Evolutionary conservation across 2,888 invertebrate species (phyloP), one percentile per base, ranked within the genome.

Genomic region (Synergus laeviventris): DNA sequence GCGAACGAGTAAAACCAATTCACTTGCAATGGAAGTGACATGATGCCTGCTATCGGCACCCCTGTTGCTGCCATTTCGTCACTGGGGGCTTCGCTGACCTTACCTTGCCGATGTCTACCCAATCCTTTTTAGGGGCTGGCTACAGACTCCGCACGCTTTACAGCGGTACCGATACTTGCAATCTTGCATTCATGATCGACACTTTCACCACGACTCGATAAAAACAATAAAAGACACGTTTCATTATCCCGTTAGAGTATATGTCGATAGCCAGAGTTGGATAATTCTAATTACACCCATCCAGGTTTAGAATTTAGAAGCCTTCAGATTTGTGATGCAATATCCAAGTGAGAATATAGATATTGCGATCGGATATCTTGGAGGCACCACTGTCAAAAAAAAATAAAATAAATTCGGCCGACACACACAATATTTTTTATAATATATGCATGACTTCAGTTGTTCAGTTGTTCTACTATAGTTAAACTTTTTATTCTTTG

Each of bases 11-110:
- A 91, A 91, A 90, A 92, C 92, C 81, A 90, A 90, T 86, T 89
- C 90, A 86, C 89, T 93, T 82, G 92, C 93, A 84, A 93, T 93
- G 93, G 93, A 93, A 92, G 93, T 93, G 91, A 93, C 93, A 92
- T 93, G 93, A 93, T 93, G 93, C 90, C 89, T 90, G 87, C 89
- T 90, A 81, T 88, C 82, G 84, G 88, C 88, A 88, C 89, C 90
- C 90, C 89, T 87, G 86, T 87, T 87, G 85, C 86, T 86, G 84
- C 87, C 85, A 85, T 86, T 87, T 84, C 89, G 89, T 87, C 87
- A 88, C 84, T 88, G 90, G 90, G 90, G 90, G 89, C 87, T 90
- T 88, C 86, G 87, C 87, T 90, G 88, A 86, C 83, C 81, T 87
- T 87, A 87, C 86, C 86, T 87, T 87, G 86, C 85, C 87, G 83